A percentile compares a stretch with the other conserved stretches of the same genome.
Conservation (phyloP, 2,888 invertebrate genomes). For the Melanargia galathea region DNA sequence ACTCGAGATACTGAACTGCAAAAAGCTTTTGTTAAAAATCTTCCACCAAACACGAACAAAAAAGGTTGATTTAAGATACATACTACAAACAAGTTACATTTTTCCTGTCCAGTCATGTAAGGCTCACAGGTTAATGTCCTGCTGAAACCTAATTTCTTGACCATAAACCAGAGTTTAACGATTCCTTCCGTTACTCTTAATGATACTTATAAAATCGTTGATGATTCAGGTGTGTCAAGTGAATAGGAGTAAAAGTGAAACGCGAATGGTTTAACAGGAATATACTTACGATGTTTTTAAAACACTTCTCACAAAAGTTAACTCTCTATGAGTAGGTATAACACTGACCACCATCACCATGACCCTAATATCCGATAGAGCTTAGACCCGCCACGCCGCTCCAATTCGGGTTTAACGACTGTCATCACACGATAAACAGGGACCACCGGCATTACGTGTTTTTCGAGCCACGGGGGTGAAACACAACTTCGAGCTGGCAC, state of each 20-base stretch:
- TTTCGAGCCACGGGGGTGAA: no score
- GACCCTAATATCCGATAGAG: no score
- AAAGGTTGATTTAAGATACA: slow-evolving; percentile 1
- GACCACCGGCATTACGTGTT: no score
- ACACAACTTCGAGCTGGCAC: no score
- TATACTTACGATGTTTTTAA: not conserved
- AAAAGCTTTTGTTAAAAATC: no score
- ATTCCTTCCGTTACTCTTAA: slow-evolving; percentile 35
- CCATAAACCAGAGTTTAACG: slow-evolving; percentile 37
- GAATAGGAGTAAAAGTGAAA: slow-evolving; percentile 13
- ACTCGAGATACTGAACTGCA: no score
- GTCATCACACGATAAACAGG: no score
- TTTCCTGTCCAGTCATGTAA: slow-evolving; percentile 20
- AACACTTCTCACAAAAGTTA: not conserved
- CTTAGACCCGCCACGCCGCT: no score
- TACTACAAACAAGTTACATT: not conserved
- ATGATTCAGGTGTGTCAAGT: slow-evolving; percentile 4
- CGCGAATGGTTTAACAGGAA: slow-evolving; percentile 1
- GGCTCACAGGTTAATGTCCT: slow-evolving; percentile 38
- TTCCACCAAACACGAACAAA: not conserved
- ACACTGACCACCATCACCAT: no score
- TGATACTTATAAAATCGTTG: slow-evolving; percentile 21
- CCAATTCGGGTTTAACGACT: no score
- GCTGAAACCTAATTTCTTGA: slow-evolving; percentile 41
- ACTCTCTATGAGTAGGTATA: no score